A percentile compares a stretch with the other conserved stretches of the same genome.
Evolutionary conservation across 2,888 invertebrate species (phyloP).

Genomic region (Chloroclysta siterata): DNA sequence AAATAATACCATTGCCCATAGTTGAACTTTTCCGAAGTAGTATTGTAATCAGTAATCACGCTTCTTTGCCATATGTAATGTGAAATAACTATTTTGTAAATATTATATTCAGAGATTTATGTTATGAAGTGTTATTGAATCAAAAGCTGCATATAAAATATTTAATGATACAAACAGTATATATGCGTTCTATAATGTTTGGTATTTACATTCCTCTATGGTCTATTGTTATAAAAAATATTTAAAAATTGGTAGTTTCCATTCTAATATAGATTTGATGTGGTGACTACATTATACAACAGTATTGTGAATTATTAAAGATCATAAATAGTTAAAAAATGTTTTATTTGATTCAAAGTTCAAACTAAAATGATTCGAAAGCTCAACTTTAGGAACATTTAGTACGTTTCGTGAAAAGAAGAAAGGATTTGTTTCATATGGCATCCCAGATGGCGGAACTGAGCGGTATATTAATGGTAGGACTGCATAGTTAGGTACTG

Average conservation of each 20-base stretch:
- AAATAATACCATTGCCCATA: slow-evolving; percentile 25
- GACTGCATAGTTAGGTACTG: too few species aligned
- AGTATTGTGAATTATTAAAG: slow-evolving; percentile 71
- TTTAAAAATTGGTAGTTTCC: slow-evolving; percentile 34
- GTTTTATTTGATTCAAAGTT: slow-evolving; percentile 15
- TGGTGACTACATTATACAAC: slow-evolving; percentile 51
- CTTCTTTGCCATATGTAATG: slow-evolving; percentile 27
- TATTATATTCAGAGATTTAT: slow-evolving; percentile 39
- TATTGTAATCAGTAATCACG: slow-evolving; percentile 29
- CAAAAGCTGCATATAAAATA: slow-evolving; percentile 34
- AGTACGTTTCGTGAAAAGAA: too few species aligned
- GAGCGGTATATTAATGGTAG: too few species aligned
- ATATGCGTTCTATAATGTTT: slow-evolving; percentile 29
- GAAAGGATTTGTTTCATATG: too few species aligned
- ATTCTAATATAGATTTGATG: slow-evolving; percentile 37
- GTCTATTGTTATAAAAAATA: slow-evolving; percentile 43
- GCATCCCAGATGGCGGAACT: too few species aligned
- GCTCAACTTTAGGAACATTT: too few species aligned
- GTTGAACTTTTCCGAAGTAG: slow-evolving; percentile 21
- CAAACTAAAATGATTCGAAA: neutral
- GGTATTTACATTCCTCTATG: slow-evolving; percentile 52
- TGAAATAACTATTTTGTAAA: slow-evolving; percentile 37
- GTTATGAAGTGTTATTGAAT: slow-evolving; percentile 39
- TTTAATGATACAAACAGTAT: slow-evolving; percentile 16
- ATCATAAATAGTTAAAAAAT: slow-evolving; percentile 47